phyloP scores from a whole-genome alignment of 2,113 vertebrate species.

The Fukomys damarensis region DNA sequence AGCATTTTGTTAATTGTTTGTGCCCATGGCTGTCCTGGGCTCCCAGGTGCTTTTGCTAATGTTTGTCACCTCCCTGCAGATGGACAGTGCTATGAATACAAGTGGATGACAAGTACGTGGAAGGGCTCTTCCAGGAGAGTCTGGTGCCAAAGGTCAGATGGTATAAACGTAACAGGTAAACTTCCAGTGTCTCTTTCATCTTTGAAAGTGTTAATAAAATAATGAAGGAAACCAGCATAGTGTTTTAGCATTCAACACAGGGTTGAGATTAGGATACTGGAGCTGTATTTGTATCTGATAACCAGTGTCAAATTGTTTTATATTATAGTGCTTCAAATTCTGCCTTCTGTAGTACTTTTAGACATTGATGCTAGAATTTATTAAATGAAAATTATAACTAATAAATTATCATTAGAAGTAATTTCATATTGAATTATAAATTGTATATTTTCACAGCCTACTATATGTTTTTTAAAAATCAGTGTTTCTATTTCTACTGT shows the following conservation, averaged over 20 bases:
- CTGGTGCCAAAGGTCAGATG: constrained; percentile 98
- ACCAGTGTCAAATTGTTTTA: constrained; percentile 9
- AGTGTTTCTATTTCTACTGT: neutral
- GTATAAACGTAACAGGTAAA: constrained; percentile 96
- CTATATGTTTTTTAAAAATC: neutral
- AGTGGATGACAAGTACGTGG: constrained; percentile 94
- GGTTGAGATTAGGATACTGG: neutral
- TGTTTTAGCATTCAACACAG: neutral
- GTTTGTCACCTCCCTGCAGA: constrained; percentile 85
- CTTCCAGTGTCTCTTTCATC: neutral
- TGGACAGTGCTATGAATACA: constrained; percentile 96
- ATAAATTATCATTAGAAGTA: neutral
- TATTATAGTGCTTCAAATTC: neutral
- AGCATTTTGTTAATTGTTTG: neutral
- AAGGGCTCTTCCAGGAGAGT: constrained; percentile 90
- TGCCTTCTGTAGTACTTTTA: neutral
- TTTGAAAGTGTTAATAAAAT: neutral
- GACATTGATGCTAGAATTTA: neutral
- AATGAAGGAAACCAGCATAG: neutral
- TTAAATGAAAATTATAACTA: neutral
- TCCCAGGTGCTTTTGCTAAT: neutral
- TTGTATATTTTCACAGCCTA: neutral
- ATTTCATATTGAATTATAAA: neutral
- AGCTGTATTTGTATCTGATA: neutral
- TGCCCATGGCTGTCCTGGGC: neutral